Evolutionary conservation across 2,113 vertebrate genomes (phyloP).

Genomic region (Myrmophylax atrothorax): DNA sequence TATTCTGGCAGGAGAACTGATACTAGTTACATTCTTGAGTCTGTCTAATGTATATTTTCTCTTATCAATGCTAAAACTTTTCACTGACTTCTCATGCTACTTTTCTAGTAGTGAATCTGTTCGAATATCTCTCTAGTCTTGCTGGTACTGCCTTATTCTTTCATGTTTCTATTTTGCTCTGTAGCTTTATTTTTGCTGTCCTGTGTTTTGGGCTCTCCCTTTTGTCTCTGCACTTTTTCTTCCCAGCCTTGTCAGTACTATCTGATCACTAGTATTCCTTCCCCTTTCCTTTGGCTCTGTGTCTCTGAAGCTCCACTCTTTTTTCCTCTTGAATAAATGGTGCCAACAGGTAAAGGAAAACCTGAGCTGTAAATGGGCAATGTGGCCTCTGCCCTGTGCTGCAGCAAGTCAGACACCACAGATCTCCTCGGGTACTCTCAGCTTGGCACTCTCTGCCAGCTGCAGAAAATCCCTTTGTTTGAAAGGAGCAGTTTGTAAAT

Average conservation of each 20-base stretch:
- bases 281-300: background rate
- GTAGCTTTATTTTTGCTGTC: background rate
- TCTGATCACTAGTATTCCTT: background rate
- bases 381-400: background rate
- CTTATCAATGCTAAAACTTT: background rate
- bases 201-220: background rate
- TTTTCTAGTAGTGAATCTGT: background rate
- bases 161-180: background rate
- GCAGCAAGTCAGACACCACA: fast-evolving
- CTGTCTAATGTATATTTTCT: background rate
- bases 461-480: background rate
- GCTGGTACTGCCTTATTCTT: background rate
- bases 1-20: background rate
- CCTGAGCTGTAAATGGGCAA: background rate
- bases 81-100: background rate
- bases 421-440: background rate
- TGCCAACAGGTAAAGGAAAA: background rate
- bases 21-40: background rate
- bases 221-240: background rate
- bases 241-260: background rate
- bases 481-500: background rate
- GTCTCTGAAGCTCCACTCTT: background rate
- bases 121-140: background rate
- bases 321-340: background rate
- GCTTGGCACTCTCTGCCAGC: background rate